These are phyloP conservation scores for Plotosus lineatus DNA, from an alignment of 2,113 vertebrate species.

Conservation along the genomic window DNA sequence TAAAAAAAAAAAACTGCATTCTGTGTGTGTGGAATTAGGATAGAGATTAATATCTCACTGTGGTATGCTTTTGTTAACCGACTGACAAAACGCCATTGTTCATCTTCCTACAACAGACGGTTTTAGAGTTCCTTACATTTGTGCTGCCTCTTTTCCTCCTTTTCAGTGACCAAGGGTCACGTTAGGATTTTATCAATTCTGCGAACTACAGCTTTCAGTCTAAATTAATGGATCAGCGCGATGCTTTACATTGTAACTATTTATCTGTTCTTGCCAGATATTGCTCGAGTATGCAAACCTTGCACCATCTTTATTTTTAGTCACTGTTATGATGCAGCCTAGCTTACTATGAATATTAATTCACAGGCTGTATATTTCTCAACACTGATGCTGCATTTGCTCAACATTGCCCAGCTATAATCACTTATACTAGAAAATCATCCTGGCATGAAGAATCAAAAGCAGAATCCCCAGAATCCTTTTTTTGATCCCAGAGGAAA, in stretches of 20 bases:
- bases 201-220: background rate
- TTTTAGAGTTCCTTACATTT: slow-evolving; percentile 9
- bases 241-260: background rate
- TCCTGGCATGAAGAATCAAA: no score
- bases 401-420: no score
- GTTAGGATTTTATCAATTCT: background rate
- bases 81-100: background rate
- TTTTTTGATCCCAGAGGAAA: no score
- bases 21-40: background rate
- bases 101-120: background rate
- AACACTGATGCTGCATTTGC: background rate
- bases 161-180: background rate
- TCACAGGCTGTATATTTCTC: background rate
- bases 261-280: background rate
- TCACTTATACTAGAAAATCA: no score
- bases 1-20: background rate
- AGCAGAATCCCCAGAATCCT: no score
- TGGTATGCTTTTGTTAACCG: background rate
- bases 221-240: background rate
- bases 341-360: background rate
- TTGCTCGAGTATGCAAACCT: background rate
- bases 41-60: background rate
- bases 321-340: background rate
- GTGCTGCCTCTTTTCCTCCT: background rate
- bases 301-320: background rate